Conservation (phyloP, 2,888 invertebrate species). For the Tetheella fluctuosa region DNA sequence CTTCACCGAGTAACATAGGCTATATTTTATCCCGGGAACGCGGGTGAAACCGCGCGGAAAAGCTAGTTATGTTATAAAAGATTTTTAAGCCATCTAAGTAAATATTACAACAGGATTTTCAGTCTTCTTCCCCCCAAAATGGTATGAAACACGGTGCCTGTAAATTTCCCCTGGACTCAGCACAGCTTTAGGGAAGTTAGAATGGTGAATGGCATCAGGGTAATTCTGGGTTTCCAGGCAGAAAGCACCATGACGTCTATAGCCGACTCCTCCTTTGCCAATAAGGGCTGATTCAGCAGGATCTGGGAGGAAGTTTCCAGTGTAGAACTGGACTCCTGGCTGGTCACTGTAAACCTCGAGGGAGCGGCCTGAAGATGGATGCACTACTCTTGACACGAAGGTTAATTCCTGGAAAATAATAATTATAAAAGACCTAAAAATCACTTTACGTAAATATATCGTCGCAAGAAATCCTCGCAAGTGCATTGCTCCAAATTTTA, state of each 20-base stretch:
- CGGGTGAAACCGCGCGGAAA: too few relatives aligned
- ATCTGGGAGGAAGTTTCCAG: slow-evolving; percentile 88
- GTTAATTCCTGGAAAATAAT: slow-evolving; percentile 52
- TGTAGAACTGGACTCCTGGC: slow-evolving; percentile 96
- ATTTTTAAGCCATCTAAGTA: slow-evolving; percentile 23
- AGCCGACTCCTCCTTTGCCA: slow-evolving; percentile 76
- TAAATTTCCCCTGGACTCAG: slow-evolving; percentile 89
- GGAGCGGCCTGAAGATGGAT: slow-evolving; percentile 88
- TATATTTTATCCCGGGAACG: too few relatives aligned
- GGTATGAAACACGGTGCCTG: slow-evolving; percentile 88
- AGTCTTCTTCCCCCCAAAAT: slow-evolving; percentile 80
- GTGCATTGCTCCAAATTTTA: too few relatives aligned
- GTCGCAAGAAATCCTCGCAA: too few relatives aligned
- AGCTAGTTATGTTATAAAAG: too few relatives aligned
- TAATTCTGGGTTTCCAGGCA: slow-evolving; percentile 96
- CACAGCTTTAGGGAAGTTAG: slow-evolving; percentile 88
- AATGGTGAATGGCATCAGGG: slow-evolving; percentile 94
- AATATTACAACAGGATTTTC: slow-evolving; percentile 36
- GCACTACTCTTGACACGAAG: slow-evolving; percentile 81
- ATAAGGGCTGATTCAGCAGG: slow-evolving; percentile 59
- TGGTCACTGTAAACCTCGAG: slow-evolving; percentile 93
- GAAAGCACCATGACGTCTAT: slow-evolving; percentile 90
- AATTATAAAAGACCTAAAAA: too few relatives aligned
- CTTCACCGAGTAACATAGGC: too few relatives aligned
- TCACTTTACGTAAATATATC: too few relatives aligned